Evolutionary conservation across 2,797 vertebrate genomes (phyloP).

Genomic region (Masticophis lateralis): DNA sequence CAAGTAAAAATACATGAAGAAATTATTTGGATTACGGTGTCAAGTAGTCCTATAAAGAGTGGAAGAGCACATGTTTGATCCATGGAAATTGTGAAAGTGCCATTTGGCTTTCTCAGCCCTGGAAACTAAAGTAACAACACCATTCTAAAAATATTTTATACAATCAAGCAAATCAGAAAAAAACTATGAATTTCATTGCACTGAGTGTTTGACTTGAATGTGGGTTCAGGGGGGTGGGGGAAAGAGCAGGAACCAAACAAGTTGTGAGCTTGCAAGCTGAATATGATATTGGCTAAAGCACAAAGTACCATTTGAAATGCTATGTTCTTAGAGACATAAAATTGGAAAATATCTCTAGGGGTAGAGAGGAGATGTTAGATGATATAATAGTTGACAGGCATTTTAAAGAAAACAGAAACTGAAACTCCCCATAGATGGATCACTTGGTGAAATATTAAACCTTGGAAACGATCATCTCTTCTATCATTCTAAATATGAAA

Average conservation of each 20-base stretch:
- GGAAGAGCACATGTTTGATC: neutral
- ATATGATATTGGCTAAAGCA: neutral
- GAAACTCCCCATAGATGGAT: slow-evolving; percentile 3
- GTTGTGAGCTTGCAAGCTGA: neutral
- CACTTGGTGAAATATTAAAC: slow-evolving; percentile 35
- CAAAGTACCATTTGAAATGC: slow-evolving; percentile 29
- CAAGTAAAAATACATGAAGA: neutral
- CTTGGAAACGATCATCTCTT: neutral
- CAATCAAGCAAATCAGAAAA: neutral
- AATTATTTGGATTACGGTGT: neutral
- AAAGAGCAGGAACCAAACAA: slow-evolving; percentile 7
- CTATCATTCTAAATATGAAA: slow-evolving; percentile 4
- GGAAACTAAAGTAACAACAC: neutral
- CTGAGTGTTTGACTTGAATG: neutral
- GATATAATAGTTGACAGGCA: neutral
- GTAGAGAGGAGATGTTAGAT: slow-evolving; percentile 18
- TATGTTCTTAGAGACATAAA: slow-evolving; percentile 21
- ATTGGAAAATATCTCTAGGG: slow-evolving; percentile 17
- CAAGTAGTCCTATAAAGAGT: neutral
- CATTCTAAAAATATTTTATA: neutral
- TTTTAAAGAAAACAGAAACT: slow-evolving; percentile 2
- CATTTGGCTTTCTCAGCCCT: neutral
- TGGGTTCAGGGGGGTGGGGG: neutral
- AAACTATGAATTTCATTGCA: neutral
- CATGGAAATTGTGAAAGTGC: neutral